Evolutionary conservation across 2,113 vertebrate genomes (phyloP), one percentile per base, ranked within the genome.

Genomic region (Tupaia chinensis): DNA sequence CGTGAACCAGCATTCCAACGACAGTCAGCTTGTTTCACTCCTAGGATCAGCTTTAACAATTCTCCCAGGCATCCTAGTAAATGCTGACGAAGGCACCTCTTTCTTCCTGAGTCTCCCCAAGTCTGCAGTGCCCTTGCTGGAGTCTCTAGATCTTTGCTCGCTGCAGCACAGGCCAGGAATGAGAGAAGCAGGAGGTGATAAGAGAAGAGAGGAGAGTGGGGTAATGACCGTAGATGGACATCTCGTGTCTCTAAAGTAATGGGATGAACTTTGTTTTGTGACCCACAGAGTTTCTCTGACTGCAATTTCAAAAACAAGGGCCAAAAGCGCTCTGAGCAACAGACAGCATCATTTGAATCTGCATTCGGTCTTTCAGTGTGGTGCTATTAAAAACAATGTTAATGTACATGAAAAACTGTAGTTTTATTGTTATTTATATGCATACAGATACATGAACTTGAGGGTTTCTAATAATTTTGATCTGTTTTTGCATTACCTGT

Each of bases 331-430:
- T 77, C 20, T 56, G 58, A 29, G 20, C 61, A 91, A 32, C 16
- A 25, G 25, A 32, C 10, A n/a, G 15, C 22, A 44, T 84, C 20
- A 80, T 74, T 93, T 61, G 32, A 89, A 72, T 53, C 23, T 80
- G 3, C 16, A 72, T 7, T 74, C 44, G 73, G 22, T 1, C 34
- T 92, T 95, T 86, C 34, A 74, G 17, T 83, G 19, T 58, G 16
- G 69, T 34, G 7, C 27, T 74, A 69, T 72, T 94, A 93, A 87
- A 96, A 91, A 60, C 60, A 93, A 61, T 66, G 16, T 66, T 83
- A 72, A 88, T 85, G 79, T 84, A 20, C 3, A 12, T 65, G 54
- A 72, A 84, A 93, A 92, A 16, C 23, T 85, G 23, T 80, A 32
- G 9, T 20, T 78, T 60, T 14, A 54, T 74, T 89, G 88, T 66